phyloP scores from a whole-genome alignment of 2,797 vertebrate species.

The Mus caroli region DNA sequence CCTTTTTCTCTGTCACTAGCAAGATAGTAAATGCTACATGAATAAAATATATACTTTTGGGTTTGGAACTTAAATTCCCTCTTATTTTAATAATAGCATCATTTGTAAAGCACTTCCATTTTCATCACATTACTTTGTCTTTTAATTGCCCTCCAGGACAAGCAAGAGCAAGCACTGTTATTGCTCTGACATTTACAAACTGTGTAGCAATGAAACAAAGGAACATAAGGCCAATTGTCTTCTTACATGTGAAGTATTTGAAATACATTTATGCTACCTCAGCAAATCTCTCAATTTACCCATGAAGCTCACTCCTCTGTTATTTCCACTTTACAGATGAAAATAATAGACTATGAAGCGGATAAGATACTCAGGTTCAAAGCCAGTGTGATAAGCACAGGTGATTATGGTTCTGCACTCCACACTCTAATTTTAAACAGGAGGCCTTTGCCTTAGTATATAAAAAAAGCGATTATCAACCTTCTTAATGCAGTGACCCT shows the following conservation, averaged over 20 bases:
- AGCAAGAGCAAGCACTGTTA: not conserved
- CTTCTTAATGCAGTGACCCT: not conserved
- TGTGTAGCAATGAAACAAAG: not conserved
- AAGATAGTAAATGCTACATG: not conserved
- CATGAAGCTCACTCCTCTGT: not conserved
- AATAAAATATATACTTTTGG: not conserved
- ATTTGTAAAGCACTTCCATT: not conserved
- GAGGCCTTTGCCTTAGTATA: not conserved
- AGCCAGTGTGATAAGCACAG: not conserved
- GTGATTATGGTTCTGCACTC: not conserved
- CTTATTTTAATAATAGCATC: not conserved
- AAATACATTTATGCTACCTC: not conserved
- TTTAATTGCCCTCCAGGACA: not conserved
- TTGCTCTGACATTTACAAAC: not conserved
- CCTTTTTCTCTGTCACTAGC: not conserved
- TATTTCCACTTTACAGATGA: not conserved
- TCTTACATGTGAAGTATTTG: not conserved
- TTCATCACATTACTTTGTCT: not conserved
- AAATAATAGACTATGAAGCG: not conserved
- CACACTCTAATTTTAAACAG: accelerated
- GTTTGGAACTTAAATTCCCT: not conserved
- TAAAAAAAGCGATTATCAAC: not conserved
- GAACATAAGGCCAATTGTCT: not conserved
- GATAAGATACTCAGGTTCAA: not conserved
- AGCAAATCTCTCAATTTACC: not conserved